Conservation (phyloP, 2,797 vertebrate genomes). For the Siniperca obscura region DNA sequence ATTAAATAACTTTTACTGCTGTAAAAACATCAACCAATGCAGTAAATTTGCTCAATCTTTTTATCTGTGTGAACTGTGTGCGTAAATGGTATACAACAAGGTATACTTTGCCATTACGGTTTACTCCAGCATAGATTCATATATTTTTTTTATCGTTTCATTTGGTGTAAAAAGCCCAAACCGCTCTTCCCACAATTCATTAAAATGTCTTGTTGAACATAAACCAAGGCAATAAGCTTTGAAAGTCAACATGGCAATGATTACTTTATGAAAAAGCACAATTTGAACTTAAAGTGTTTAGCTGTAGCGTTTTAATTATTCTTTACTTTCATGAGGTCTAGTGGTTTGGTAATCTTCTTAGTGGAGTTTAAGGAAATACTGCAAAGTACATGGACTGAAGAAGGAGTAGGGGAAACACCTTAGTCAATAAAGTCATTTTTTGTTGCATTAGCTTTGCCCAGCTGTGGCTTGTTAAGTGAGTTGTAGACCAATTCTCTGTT, state of each 20-base stretch:
- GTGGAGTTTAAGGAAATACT: slow-evolving; percentile 45
- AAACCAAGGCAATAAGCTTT: slow-evolving; percentile 62
- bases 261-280: slow-evolving; percentile 69
- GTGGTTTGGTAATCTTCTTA: slow-evolving; percentile 69
- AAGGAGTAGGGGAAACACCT: slow-evolving; percentile 56
- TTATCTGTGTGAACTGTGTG: slow-evolving; percentile 45
- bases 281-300: slow-evolving; percentile 62
- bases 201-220: slow-evolving; percentile 72
- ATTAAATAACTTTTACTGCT: slow-evolving; percentile 49
- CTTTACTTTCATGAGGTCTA: slow-evolving; percentile 76
- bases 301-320: slow-evolving; percentile 69
- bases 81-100: slow-evolving; percentile 53
- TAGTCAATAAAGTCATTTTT: slow-evolving; percentile 55
- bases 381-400: slow-evolving; percentile 21
- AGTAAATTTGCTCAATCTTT: slow-evolving; percentile 53
- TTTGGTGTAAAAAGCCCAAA: slow-evolving; percentile 60
- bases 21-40: slow-evolving; percentile 60
- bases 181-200: slow-evolving; percentile 64
- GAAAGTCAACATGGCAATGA: slow-evolving; percentile 70
- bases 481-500: slow-evolving; percentile 45
- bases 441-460: slow-evolving; percentile 46
- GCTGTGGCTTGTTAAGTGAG: slow-evolving; percentile 63
- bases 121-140: slow-evolving; percentile 40
- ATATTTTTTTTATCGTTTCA: slow-evolving; percentile 62
- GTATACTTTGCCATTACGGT: slow-evolving; percentile 58